Evolutionary conservation across 2,888 invertebrate genomes (phyloP).

Genomic region (Lepetodrilus schrolli): DNA sequence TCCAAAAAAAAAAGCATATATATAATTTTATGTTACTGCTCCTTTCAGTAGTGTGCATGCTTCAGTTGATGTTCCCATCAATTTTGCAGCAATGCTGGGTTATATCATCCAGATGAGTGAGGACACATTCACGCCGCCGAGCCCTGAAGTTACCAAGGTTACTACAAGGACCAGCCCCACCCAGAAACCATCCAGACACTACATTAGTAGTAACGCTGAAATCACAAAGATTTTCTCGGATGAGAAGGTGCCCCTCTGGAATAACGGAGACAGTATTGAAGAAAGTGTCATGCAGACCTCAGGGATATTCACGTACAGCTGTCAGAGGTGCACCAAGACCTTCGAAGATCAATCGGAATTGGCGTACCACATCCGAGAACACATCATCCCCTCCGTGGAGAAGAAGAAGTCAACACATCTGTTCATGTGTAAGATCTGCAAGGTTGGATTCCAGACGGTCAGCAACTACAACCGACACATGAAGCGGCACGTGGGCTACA

Average conservation of each 20-base stretch:
- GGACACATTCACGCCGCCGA: too few species aligned
- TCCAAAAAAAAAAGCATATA: too few species aligned
- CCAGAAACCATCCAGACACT: too few species aligned
- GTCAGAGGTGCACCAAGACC: constrained; percentile 49
- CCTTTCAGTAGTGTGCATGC: too few species aligned
- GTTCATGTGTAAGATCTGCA: constrained; percentile 29
- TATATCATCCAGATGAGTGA: too few species aligned
- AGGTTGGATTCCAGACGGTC: constrained; percentile 29
- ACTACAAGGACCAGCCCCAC: too few species aligned
- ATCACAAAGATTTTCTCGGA: not conserved
- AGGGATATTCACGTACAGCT: constrained; percentile 34
- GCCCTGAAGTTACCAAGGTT: too few species aligned
- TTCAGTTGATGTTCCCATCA: too few species aligned
- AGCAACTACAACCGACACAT: constrained; percentile 36
- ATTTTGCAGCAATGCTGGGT: too few species aligned
- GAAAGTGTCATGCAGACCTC: not conserved
- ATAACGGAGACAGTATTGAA: not conserved
- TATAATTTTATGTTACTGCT: too few species aligned
- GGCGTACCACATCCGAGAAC: constrained; percentile 53
- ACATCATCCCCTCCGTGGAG: constrained; percentile 39
- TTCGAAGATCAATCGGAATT: constrained; percentile 48
- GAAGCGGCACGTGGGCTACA: constrained; percentile 26
- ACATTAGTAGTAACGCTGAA: too few species aligned
- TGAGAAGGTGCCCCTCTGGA: constrained; percentile 22
- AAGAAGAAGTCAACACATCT: not conserved